Percentiles rank a stretch among this genome's conserved stretches.
These are phyloP conservation scores for Sarcoramphus papa DNA, from an alignment of 2,797 vertebrate genomes.

Conservation along the genomic window DNA sequence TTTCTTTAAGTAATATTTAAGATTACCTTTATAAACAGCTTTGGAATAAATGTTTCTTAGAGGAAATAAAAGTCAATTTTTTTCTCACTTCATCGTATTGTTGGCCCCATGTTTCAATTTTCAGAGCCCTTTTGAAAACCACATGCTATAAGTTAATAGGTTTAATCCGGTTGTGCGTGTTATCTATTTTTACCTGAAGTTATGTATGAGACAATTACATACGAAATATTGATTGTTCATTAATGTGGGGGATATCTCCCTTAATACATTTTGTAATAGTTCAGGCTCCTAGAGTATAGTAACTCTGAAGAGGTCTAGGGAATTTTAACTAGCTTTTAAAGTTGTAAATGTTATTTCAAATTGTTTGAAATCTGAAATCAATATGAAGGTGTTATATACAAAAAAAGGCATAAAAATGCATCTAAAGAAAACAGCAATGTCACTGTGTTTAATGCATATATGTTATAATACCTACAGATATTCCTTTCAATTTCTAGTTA, in stretches of 20 bases:
- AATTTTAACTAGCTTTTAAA: background rate
- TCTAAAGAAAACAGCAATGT: background rate
- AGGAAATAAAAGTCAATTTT: background rate
- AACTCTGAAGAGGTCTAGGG: background rate
- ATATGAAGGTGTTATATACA: background rate
- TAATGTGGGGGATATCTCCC: background rate
- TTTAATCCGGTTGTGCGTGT: background rate
- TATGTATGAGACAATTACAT: background rate
- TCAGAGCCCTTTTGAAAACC: background rate
- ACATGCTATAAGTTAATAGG: background rate
- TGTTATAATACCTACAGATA: background rate
- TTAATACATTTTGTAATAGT: background rate
- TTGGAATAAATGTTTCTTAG: background rate
- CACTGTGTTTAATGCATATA: background rate
- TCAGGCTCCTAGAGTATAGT: background rate
- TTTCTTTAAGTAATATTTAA: background rate
- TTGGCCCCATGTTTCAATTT: background rate
- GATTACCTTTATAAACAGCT: background rate
- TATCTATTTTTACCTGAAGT: slow-evolving; percentile 21
- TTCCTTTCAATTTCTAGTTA: background rate
- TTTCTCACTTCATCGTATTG: background rate
- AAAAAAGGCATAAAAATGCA: background rate
- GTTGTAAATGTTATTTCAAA: background rate
- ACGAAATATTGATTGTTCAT: slow-evolving; percentile 4
- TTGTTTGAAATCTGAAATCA: background rate